A percentile compares a stretch with the other conserved stretches of the same genome.
phyloP scores from a whole-genome alignment of 2,797 vertebrate genomes.

The Aeoliscus strigatus region DNA sequence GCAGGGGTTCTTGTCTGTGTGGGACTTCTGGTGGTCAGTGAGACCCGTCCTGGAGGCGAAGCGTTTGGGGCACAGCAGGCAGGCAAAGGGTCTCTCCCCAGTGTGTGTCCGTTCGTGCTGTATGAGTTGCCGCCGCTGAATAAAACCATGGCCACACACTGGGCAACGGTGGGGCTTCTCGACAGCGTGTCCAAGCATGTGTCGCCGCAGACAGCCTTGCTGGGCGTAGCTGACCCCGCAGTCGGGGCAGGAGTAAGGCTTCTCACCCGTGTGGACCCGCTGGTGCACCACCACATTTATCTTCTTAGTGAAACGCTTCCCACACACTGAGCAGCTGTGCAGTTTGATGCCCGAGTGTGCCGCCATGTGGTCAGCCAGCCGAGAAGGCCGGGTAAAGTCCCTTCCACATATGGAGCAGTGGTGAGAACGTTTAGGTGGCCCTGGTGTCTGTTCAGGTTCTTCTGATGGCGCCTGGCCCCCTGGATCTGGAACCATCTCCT shows the following conservation, averaged over 20 bases:
- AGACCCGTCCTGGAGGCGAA: conserved; percentile 50
- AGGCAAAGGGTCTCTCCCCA: conserved; percentile 53
- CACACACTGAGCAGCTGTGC: conserved; percentile 45
- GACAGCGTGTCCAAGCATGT: conserved; percentile 33
- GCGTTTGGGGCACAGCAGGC: conserved; percentile 50
- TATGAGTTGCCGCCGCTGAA: conserved; percentile 40
- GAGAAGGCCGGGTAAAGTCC: conserved; percentile 38
- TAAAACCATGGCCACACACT: conserved; percentile 43
- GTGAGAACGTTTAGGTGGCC: conserved; percentile 8
- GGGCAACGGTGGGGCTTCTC: conserved; percentile 44
- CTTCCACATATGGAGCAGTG: conserved; percentile 29
- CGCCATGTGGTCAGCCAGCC: conserved; percentile 41
- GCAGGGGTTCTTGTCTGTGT: conserved; percentile 21
- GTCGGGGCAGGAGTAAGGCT: conserved; percentile 45
- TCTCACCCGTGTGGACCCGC: conserved; percentile 53
- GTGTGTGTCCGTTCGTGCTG: conserved; percentile 57
- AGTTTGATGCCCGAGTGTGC: conserved; percentile 39
- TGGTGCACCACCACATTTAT: conserved; percentile 38
- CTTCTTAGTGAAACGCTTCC: conserved; percentile 52
- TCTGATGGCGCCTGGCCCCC: neutral
- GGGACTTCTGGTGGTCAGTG: conserved; percentile 35
- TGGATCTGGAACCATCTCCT: neutral
- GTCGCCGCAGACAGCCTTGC: conserved; percentile 42
- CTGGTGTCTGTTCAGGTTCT: neutral
- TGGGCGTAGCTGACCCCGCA: conserved; percentile 50